Base-by-base conservation (phyloP, 2,888 invertebrate species). In the Volucella zonaria region DNA sequence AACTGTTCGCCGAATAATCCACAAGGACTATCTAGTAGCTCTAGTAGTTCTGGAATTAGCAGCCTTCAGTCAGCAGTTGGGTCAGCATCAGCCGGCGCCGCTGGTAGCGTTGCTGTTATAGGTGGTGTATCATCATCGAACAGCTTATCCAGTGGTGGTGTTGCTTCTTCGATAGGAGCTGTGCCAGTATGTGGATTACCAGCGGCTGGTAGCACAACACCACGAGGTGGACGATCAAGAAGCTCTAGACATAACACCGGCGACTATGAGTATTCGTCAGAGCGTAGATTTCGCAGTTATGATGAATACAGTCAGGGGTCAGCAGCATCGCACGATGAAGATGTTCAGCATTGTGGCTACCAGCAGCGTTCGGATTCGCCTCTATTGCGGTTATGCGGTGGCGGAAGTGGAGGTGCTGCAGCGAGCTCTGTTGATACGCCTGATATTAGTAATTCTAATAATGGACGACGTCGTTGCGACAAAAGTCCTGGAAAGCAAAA, bases 301-400 rank as follows among this genome's bases (percentile, higher is more conserved):
- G 95, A 96, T 89, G 94, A 97, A 92, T 95, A 95, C 93, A 94
- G 96, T 92, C 94, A 95, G 92, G 93, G 96, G 88, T 94, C 94
- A 82, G 93, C 93, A 38, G 94, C 94, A 3, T 94, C 94, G 40
- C 95, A 94, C 89, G 95, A 95, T 87, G 95, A 96, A 77, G 91
- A 91, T 74, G 83, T 82, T 40, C 73, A 54, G 58, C 86, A 76
- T 80, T 87, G 79, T 58, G 67, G 86, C 49, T 86, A 74, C 80
- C 42, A 71, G 66, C 83, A 47, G 77, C 80, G 49, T 54, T 83
- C 66, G 49, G 80, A 56, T 85, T 85, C 86, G 78, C 85, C 73
- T 64, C 81, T 77, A 70, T 85, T 56, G 58, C 85, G 59, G 67
- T 40, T 81, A 9, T 78, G 82, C 56, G 79, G 91, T 89, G 64